Base-by-base conservation (phyloP, 2,888 invertebrate genomes). In the Onthophagus sagittarius region DNA sequence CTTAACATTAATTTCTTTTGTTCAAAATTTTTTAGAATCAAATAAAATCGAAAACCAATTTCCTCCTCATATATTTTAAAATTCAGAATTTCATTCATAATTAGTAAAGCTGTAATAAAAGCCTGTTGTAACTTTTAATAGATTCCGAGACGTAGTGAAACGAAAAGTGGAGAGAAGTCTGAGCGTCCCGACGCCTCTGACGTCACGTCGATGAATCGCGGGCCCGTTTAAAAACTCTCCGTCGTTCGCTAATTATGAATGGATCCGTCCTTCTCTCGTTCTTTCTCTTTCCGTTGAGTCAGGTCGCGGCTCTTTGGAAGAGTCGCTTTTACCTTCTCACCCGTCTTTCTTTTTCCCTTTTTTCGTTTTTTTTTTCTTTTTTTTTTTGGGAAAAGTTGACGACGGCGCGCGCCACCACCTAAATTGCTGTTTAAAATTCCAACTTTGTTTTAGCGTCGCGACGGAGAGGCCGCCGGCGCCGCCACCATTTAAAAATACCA, bases 361-460 rank as follows among this genome's bases (percentile, higher is more conserved):
- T 83, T 83, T 81, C 82, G 83, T 82, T 83, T 78, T 75, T 76
- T 78, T 77, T 83, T 83, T 81, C 82, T 83, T 82, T 83, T 78
- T 75, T 76, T 78, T 77, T 77, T 77, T 76, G 79, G 80, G 83
- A 84, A 83, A 84, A 81, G 79, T 73, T 73, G 72, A 76, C 76
- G 79, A 65, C 80, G 79, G 79, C 73, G 79, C 80, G 79, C 81
- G 82, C 82, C 82, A 81, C 82, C 83, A 82, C 83, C 83, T 84
- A 84, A 84, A 84, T 84, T 83, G 84, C 84, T 84, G 83, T 83
- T 84, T 85, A 84, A 85, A 84, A 84, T 84, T 85, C 84, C 82
- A 84, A 85, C 83, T 85, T 84, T 84, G 84, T 84, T 84, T 84
- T 83, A 83, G 82, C 82, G 82, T 82, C 81, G 81, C 79, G 79